Conservation (phyloP, 2,113 vertebrate species). For the Rissa tridactyla region DNA sequence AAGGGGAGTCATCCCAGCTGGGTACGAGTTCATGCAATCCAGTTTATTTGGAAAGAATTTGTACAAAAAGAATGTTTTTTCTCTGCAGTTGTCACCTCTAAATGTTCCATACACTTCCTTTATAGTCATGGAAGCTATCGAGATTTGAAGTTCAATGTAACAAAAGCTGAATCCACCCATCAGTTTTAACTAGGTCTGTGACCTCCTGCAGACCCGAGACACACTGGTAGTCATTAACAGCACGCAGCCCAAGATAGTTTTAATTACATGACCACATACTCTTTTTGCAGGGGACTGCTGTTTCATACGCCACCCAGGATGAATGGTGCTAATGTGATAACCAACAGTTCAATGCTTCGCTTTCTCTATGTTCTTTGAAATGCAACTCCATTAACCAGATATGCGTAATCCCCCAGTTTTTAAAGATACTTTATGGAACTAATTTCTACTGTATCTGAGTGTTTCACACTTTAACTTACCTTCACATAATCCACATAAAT, state of each 20-base stretch:
- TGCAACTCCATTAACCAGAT: neutral
- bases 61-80: neutral
- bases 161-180: neutral
- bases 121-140: neutral
- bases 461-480: neutral
- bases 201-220: neutral
- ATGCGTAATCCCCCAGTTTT: neutral
- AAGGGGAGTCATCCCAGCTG: neutral
- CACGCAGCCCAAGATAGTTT: neutral
- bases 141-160: neutral
- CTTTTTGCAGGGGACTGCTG: neutral
- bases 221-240: neutral
- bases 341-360: neutral
- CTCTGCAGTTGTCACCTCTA: neutral
- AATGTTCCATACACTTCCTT: neutral
- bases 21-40: neutral
- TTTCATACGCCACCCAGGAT: fast-evolving
- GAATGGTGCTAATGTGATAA: neutral
- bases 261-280: neutral
- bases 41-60: neutral
- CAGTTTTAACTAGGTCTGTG: neutral
- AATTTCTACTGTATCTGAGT: neutral
- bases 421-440: neutral
- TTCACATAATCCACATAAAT: neutral
- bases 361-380: neutral